These are phyloP conservation scores for Callospermophilus lateralis DNA, from an alignment of 2,113 vertebrate genomes.

Conservation along the genomic window DNA sequence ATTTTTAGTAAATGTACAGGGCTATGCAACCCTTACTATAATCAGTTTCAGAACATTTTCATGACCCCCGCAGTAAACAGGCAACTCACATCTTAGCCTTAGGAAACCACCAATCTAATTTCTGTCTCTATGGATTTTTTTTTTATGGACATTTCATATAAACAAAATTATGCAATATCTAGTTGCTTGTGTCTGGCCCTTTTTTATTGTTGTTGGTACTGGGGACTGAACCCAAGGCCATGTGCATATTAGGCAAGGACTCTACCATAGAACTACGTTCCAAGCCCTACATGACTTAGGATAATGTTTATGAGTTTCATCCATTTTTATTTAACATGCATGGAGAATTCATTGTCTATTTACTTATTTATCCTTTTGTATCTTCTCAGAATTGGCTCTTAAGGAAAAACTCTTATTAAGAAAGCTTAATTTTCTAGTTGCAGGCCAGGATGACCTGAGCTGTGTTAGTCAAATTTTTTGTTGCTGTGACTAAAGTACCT, in stretches of 20 bases:
- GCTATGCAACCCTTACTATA: background rate
- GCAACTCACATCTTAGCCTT: background rate
- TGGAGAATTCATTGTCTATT: background rate
- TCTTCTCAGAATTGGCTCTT: background rate
- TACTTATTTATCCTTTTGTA: background rate
- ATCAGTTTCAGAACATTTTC: slow-evolving; percentile 18
- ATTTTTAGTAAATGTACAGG: background rate
- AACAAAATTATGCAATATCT: background rate
- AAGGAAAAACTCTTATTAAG: background rate
- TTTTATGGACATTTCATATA: background rate
- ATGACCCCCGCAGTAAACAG: background rate
- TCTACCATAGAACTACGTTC: background rate
- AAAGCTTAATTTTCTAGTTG: background rate
- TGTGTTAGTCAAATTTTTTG: too few species aligned
- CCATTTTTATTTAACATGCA: background rate
- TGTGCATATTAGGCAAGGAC: background rate
- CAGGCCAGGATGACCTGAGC: background rate
- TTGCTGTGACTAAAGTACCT: too few species aligned
- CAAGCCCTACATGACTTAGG: background rate
- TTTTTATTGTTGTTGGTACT: background rate
- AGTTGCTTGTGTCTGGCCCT: background rate
- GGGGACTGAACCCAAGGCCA: too few species aligned
- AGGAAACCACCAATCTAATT: background rate
- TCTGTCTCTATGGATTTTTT: background rate
- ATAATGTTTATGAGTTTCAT: background rate